A percentile compares a stretch with the other conserved stretches of the same genome.
phyloP scores from a whole-genome alignment of 2,797 vertebrate species.

The Mus spretus region DNA sequence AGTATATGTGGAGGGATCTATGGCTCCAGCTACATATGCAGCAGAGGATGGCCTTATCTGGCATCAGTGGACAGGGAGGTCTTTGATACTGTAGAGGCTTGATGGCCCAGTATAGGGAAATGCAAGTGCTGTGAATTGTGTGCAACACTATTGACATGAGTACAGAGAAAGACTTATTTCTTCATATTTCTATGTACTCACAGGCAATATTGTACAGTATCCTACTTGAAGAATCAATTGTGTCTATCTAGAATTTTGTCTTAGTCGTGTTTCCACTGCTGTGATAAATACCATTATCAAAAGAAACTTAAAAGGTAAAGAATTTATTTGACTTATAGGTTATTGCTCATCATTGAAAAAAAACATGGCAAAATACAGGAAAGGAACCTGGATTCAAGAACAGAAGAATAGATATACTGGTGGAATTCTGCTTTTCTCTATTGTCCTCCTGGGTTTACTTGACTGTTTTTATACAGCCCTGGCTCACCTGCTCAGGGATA shows the following conservation, averaged over 20 bases:
- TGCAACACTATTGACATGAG: not conserved
- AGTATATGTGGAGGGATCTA: not conserved
- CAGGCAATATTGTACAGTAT: not conserved
- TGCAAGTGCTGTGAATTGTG: not conserved
- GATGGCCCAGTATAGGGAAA: not conserved
- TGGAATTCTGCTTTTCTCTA: not conserved
- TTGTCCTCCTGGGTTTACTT: not conserved
- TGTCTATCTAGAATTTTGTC: slow-evolving; percentile 21
- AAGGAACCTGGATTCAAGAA: not conserved
- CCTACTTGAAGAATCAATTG: not conserved
- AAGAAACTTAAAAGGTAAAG: not conserved
- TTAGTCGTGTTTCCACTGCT: not conserved
- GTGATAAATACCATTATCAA: not conserved
- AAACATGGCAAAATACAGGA: not conserved
- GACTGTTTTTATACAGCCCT: not conserved
- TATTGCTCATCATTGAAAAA: not conserved
- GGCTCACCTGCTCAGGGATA: not conserved
- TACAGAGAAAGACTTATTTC: not conserved
- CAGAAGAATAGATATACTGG: not conserved
- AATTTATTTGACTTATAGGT: not conserved
- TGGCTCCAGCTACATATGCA: not conserved
- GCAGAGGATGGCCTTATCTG: not conserved
- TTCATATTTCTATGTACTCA: not conserved
- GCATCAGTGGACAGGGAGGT: not conserved
- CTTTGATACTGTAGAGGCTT: not conserved